phyloP scores from a whole-genome alignment of 2,797 vertebrate genomes.

The Acipenser transmontanus region DNA sequence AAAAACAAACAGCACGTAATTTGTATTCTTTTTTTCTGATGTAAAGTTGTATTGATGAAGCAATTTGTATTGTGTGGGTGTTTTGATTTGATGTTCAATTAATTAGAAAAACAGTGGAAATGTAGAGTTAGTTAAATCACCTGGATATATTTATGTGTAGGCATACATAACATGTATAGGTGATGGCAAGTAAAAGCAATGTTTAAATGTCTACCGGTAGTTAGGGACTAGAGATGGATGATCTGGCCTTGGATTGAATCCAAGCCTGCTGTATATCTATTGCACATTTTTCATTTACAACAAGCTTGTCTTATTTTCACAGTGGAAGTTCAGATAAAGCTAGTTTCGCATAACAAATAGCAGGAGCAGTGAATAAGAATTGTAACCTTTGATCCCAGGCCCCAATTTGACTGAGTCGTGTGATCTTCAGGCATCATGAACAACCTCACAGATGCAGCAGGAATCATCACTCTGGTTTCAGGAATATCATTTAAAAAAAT shows the following conservation, averaged over 20 bases:
- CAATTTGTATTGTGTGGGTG: too few species aligned
- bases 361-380: neutral
- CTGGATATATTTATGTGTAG: too few species aligned
- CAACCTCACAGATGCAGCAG: too few species aligned
- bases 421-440: too few species aligned
- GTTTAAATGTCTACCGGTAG: slow-evolving; percentile 28
- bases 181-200: slow-evolving; percentile 18
- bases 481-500: too few species aligned
- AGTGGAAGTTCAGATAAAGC: neutral
- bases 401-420: neutral
- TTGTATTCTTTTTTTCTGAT: too few species aligned
- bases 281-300: slow-evolving; percentile 1
- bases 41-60: too few species aligned
- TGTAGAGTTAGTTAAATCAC: too few species aligned
- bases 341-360: neutral
- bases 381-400: neutral
- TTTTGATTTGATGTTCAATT: too few species aligned
- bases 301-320: slow-evolving; percentile 1
- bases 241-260: slow-evolving; percentile 54
- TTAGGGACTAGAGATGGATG: slow-evolving; percentile 36
- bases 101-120: too few species aligned
- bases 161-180: neutral
- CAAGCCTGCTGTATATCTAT: slow-evolving; percentile 32
- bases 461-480: too few species aligned
- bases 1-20: too few species aligned